phyloP scores from a whole-genome alignment of 2,888 invertebrate genomes.

The Sacculina carcini region DNA sequence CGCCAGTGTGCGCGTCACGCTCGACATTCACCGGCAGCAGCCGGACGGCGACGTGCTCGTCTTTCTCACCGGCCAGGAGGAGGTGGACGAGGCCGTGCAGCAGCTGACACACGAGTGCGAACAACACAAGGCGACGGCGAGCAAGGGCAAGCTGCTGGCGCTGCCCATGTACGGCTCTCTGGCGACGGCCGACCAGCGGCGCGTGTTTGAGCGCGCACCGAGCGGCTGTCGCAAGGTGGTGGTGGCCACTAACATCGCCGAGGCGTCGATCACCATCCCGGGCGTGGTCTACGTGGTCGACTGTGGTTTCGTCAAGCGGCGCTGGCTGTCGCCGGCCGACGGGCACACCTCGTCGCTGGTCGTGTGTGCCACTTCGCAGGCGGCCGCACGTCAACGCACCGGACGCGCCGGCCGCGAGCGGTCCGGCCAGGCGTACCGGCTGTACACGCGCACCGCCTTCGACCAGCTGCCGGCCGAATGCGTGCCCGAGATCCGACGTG shows the following conservation, averaged over 20 bases:
- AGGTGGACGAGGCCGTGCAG: constrained; percentile 43
- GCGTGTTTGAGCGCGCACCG: constrained; percentile 41
- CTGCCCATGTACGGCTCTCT: constrained; percentile 82
- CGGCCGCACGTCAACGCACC: constrained; percentile 70
- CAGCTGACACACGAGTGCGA: background rate
- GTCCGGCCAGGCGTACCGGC: constrained; percentile 55
- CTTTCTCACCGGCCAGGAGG: constrained; percentile 81
- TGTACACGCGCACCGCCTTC: constrained; percentile 52
- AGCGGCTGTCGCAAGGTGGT: constrained; percentile 59
- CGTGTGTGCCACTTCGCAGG: constrained; percentile 52
- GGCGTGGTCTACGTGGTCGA: constrained; percentile 82
- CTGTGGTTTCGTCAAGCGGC: constrained; percentile 79
- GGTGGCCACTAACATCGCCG: constrained; percentile 84
- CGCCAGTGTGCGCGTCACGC: constrained; percentile 54
- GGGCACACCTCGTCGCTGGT: constrained; percentile 61
- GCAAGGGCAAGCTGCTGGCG: constrained; percentile 44
- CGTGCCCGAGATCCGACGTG: constrained; percentile 77
- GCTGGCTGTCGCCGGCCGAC: constrained; percentile 59
- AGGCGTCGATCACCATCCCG: constrained; percentile 82
- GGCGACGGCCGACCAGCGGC: constrained; percentile 56
- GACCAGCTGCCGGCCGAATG: constrained; percentile 37
- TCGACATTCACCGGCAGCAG: constrained; percentile 51
- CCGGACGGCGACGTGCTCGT: constrained; percentile 62
- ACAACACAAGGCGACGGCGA: background rate
- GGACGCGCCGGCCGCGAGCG: constrained; percentile 68